These are phyloP conservation scores for Agriopis leucophaearia DNA, from an alignment of 2,888 invertebrate genomes.

Conservation along the genomic window DNA sequence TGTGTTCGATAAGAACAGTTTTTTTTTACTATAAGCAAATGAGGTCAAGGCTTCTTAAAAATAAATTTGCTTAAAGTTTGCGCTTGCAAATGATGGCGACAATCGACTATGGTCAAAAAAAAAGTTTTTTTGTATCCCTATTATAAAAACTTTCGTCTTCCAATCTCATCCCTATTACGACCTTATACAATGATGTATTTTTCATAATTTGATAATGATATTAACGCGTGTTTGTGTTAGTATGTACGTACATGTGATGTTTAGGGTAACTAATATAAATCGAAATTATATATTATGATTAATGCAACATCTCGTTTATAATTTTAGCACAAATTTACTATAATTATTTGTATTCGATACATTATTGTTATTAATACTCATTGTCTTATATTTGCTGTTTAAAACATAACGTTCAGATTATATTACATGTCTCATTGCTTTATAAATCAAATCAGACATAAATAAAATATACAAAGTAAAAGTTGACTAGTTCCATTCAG, in stretches of 20 bases:
- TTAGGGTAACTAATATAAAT: conserved; percentile 19
- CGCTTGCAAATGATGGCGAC: too few relatives aligned
- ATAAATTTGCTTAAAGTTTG: too few relatives aligned
- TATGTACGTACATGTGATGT: conserved; percentile 22
- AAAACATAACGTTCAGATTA: conserved; percentile 30
- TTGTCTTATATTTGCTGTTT: conserved; percentile 28
- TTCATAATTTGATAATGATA: conserved; percentile 26
- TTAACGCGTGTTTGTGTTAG: conserved; percentile 20
- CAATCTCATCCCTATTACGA: conserved; percentile 25
- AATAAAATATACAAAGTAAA: conserved; percentile 11
- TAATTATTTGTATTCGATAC: neutral
- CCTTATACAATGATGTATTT: conserved; percentile 21
- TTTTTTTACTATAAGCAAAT: too few relatives aligned
- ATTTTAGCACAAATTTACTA: conserved; percentile 8
- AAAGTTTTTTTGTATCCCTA: neutral
- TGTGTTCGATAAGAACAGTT: too few relatives aligned
- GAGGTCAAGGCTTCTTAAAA: too few relatives aligned
- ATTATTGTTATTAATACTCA: conserved; percentile 16
- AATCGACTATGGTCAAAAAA: too few relatives aligned
- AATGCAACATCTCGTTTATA: conserved; percentile 12
- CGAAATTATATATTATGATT: neutral
- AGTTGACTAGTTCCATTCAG: neutral
- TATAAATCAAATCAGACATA: conserved; percentile 19
- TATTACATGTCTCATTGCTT: conserved; percentile 29
- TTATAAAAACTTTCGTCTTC: neutral